These are phyloP conservation scores for Brachylomia viminalis DNA, from an alignment of 2,888 invertebrate genomes.

Conservation along the genomic window DNA sequence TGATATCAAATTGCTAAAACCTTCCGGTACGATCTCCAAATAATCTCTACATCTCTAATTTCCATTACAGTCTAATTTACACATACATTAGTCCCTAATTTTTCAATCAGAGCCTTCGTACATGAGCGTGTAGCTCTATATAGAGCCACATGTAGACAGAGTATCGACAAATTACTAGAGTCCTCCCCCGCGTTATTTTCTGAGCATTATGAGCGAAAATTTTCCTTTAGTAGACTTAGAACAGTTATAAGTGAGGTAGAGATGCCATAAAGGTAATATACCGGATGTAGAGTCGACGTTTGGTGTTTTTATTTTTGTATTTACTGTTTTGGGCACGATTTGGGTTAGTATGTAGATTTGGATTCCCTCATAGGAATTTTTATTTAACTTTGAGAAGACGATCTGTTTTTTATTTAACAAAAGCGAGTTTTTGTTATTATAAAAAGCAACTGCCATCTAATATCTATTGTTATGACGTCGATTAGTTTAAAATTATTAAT, in stretches of 20 bases:
- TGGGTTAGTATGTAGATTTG: constrained; percentile 7
- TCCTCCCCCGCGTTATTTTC: constrained; percentile 77
- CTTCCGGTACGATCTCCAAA: constrained; percentile 7
- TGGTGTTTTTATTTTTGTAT: constrained; percentile 17
- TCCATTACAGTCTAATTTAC: constrained; percentile 50
- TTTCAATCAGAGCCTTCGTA: constrained; percentile 63
- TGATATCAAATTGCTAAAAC: neutral
- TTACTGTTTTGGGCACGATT: constrained; percentile 5
- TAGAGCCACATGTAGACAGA: constrained; percentile 55
- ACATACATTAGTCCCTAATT: constrained; percentile 64
- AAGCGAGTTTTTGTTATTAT: no score
- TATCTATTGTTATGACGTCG: no score
- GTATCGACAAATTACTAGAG: constrained; percentile 81
- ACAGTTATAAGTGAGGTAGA: constrained; percentile 67
- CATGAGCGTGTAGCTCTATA: constrained; percentile 46
- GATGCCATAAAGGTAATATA: constrained; percentile 65
- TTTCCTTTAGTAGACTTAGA: constrained; percentile 71
- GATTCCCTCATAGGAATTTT: neutral
- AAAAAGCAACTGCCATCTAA: no score
- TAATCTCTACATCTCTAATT: constrained; percentile 33
- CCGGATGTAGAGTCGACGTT: constrained; percentile 28
- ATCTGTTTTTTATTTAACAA: no score
- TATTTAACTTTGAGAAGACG: neutral
- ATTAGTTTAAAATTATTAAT: no score
- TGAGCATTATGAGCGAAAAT: constrained; percentile 77